Base-by-base conservation (phyloP, 2,888 invertebrate genomes). In the Mythimna lalbum region DNA sequence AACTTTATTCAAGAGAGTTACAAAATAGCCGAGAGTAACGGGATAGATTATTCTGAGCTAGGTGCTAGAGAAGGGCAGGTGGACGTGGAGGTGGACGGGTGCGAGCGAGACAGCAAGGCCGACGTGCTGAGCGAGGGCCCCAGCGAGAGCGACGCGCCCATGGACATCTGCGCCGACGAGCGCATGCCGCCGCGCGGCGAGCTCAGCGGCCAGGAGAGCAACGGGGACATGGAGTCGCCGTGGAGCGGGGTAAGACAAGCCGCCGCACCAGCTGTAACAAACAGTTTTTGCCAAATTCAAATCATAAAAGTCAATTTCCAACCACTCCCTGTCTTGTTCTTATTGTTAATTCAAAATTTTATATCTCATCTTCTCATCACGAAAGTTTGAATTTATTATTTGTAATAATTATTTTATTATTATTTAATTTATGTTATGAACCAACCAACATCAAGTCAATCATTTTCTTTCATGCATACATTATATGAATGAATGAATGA, bases 111-210 rank as follows among this genome's bases (percentile, higher is more conserved):
- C 74, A 92, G 92, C 84, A 95, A 96, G 84, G 90, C 87, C 21
- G 95, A 95, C 61, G 92, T 95, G 73, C 81, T 95, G 74, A 93
- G 93, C 68, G 94, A 94, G 82, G 87, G 91, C 49, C 86, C 92
- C 21, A 93, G 94, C 74, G 92, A 92, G 36, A 88, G 90, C 9
- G 94, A 92, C 73, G 89, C 92, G 27, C 90, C 93, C 43, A 88
- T 98, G 60, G 98, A 98, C 89, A 98, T 98, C 86, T 97, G 98
- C 84, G 97, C 98, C 0, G 98, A 98, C 88, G 98, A 98, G 91
- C 97, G 97, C 81, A 98, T 98, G 98, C 98, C 98, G 50, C 97
- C 98, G 0, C 97, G 98, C 77, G 98, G 98, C 1, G 98, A 98
- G 93, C 96, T 98, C 55, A 98, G 98, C 19, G 98, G 98, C 21